Conservation (phyloP, 2,888 invertebrate genomes). For the Drosophila limbata region DNA sequence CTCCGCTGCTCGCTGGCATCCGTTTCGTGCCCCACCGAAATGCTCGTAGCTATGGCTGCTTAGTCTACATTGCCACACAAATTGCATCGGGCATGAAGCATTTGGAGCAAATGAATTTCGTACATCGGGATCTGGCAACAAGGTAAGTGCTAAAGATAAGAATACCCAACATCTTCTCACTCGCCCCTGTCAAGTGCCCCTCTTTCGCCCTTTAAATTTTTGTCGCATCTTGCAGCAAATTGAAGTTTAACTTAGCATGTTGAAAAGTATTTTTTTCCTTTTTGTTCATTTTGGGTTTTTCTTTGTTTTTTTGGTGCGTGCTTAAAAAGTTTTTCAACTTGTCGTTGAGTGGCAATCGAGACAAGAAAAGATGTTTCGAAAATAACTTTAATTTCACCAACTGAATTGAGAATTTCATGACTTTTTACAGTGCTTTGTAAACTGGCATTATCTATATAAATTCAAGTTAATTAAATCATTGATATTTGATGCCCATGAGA, state of each 20-base stretch:
- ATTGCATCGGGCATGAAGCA: conserved; percentile 96
- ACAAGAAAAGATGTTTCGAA: conserved; percentile 33
- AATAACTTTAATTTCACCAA: conserved; percentile 18
- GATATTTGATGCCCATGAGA: conserved; percentile 19
- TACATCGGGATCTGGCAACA: conserved; percentile 94
- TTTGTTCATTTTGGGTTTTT: background rate
- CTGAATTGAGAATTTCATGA: background rate
- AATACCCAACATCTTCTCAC: conserved; percentile 1
- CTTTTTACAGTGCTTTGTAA: background rate
- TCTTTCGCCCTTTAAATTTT: conserved; percentile 29
- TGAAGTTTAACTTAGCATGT: conserved; percentile 62
- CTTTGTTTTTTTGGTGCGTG: conserved; percentile 27
- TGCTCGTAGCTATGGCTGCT: conserved; percentile 90
- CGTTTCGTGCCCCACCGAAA: conserved; percentile 36
- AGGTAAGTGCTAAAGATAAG: conserved; percentile 86
- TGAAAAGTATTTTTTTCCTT: conserved; percentile 32
- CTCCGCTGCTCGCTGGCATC: conserved; percentile 55
- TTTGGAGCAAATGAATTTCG: conserved; percentile 93
- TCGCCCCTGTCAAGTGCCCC: conserved; percentile 12
- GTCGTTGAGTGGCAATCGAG: conserved; percentile 30
- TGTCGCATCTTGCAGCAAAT: conserved; percentile 63
- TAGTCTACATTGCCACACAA: conserved; percentile 94
- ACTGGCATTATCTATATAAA: background rate
- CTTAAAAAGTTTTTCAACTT: conserved; percentile 50
- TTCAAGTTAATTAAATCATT: conserved; percentile 8